A percentile compares a stretch with the other conserved stretches of the same genome.
phyloP scores from a whole-genome alignment of 2,888 invertebrate genomes.

The Nomada fabriciana region DNA sequence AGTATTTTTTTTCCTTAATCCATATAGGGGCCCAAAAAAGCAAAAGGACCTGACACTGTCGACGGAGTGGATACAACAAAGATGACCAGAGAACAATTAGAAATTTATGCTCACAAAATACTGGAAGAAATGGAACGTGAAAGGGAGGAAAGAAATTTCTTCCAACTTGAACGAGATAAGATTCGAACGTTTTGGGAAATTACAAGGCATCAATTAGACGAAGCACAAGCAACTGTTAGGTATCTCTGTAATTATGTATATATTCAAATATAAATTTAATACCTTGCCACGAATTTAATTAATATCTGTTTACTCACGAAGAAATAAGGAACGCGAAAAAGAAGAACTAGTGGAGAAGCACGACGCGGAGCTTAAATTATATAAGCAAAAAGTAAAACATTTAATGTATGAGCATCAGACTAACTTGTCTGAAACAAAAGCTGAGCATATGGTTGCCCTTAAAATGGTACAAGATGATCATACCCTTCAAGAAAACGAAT shows the following conservation, averaged over 20 bases:
- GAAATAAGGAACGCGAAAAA: conserved; percentile 93
- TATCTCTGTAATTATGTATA: conserved; percentile 63
- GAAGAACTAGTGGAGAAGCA: conserved; percentile 95
- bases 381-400: conserved; percentile 97
- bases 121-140: conserved; percentile 97
- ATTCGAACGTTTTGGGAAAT: conserved; percentile 98
- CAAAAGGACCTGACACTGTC: conserved; percentile 82
- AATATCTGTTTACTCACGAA: conserved; percentile 67
- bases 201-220: conserved; percentile 94
- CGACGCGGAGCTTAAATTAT: conserved; percentile 94
- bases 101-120: conserved; percentile 93
- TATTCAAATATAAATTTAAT: background rate
- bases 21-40: conserved; percentile 75
- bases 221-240: conserved; percentile 90
- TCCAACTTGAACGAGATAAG: conserved; percentile 97
- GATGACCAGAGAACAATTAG: conserved; percentile 97
- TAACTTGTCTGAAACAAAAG: conserved; percentile 92
- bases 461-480: conserved; percentile 94
- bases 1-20: background rate
- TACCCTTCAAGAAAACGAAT: conserved; percentile 90
- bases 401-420: conserved; percentile 96
- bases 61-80: conserved; percentile 97
- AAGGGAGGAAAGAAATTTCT: conserved; percentile 97
- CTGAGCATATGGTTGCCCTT: conserved; percentile 92
- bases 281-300: conserved; percentile 1